Evolutionary conservation across 2,888 invertebrate genomes (phyloP).

Genomic region (Drosophila macrothrix): DNA sequence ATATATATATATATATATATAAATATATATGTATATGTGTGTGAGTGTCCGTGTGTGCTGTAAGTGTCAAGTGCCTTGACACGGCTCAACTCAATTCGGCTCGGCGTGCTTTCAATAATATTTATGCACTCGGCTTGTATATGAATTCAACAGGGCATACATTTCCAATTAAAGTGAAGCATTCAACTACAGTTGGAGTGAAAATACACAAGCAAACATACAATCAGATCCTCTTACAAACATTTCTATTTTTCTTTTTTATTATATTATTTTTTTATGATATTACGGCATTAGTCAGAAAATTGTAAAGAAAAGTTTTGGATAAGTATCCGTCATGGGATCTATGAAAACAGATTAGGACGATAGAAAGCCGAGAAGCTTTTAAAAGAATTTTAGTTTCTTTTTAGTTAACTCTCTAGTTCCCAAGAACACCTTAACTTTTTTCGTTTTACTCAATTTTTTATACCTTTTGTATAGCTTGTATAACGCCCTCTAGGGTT

Average conservation of each 20-base stretch:
- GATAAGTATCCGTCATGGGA: neutral
- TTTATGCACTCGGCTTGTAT: conserved; percentile 71
- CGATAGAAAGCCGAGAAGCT: neutral
- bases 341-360: neutral
- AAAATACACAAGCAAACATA: conserved; percentile 43
- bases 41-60: conserved; percentile 19
- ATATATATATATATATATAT: conserved; percentile 8
- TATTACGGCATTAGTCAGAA: conserved; percentile 2
- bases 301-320: neutral
- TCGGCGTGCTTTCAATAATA: conserved; percentile 69
- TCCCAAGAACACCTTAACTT: neutral
- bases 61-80: conserved; percentile 62
- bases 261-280: neutral
- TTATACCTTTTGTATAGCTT: neutral
- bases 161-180: conserved; percentile 79
- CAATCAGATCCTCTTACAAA: conserved; percentile 7
- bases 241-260: neutral
- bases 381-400: neutral
- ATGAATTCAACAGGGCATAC: conserved; percentile 71
- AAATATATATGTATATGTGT: conserved; percentile 1
- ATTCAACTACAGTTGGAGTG: conserved; percentile 62
- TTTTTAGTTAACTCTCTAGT: neutral
- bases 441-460: neutral
- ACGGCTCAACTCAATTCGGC: conserved; percentile 51
- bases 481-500: no score